A percentile compares a stretch with the other conserved stretches of the same genome.
Evolutionary conservation across 2,888 invertebrate genomes (phyloP).

Genomic region (Eupithecia centaureata): DNA sequence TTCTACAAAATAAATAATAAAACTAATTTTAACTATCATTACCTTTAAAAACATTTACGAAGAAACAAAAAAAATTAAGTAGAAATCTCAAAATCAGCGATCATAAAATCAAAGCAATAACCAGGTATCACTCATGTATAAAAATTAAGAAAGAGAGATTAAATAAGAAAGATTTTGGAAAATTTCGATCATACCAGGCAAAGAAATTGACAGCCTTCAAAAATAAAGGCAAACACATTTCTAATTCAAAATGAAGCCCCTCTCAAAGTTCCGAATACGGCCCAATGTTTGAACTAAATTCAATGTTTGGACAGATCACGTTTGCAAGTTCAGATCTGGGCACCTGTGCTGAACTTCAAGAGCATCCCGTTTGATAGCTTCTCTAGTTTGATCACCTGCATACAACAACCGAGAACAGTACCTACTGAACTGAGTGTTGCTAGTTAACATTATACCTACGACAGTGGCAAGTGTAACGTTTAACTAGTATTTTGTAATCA

Average conservation of each 20-base stretch:
- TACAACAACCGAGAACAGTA: too few relatives aligned
- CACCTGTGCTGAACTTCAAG: slow-evolving; percentile 19
- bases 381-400: slow-evolving; percentile 22
- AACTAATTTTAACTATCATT: too few relatives aligned
- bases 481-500: too few relatives aligned
- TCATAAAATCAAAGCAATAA: too few relatives aligned
- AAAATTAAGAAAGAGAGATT: too few relatives aligned
- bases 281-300: not conserved
- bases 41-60: too few relatives aligned
- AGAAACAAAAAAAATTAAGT: too few relatives aligned
- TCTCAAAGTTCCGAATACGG: slow-evolving; percentile 1
- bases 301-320: slow-evolving; percentile 19
- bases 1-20: too few relatives aligned
- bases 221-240: not conserved
- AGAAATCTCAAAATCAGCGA: too few relatives aligned
- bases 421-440: not conserved
- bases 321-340: slow-evolving; percentile 10
- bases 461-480: too few relatives aligned
- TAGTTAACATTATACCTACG: not conserved
- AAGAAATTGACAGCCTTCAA: not conserved
- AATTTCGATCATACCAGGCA: too few relatives aligned
- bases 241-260: not conserved
- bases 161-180: not conserved
- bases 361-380: slow-evolving; percentile 25
- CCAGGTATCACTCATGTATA: too few relatives aligned